These are phyloP conservation scores for Osmerus mordax DNA, from an alignment of 2,113 vertebrate genomes.

Conservation along the genomic window DNA sequence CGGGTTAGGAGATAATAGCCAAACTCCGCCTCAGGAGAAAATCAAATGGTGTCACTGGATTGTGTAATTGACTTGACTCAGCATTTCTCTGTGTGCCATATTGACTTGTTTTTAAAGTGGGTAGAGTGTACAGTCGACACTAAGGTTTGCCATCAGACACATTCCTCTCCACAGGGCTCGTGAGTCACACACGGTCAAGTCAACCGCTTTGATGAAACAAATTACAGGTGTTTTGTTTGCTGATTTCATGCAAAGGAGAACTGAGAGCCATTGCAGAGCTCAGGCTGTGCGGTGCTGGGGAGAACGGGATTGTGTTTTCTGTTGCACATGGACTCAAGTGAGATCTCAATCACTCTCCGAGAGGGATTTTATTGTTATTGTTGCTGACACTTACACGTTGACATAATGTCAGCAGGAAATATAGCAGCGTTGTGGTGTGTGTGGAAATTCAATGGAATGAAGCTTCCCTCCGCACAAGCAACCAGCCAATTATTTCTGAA, in stretches of 20 bases:
- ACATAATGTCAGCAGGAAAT: constrained; percentile 65
- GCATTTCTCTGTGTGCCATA: constrained; percentile 44
- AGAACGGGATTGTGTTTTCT: constrained; percentile 37
- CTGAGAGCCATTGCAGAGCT: not conserved
- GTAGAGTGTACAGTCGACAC: no score
- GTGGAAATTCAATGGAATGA: constrained; percentile 33
- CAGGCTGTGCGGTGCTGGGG: not conserved
- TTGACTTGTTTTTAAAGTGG: constrained; percentile 53
- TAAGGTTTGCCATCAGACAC: no score
- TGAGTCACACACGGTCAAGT: no score
- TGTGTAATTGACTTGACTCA: constrained; percentile 55
- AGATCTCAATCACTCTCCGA: constrained; percentile 67
- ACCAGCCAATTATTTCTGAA: constrained; percentile 74
- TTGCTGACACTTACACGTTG: constrained; percentile 66
- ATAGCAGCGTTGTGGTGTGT: constrained; percentile 52
- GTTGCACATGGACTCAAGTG: constrained; percentile 52
- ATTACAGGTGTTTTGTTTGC: no score
- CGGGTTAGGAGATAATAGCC: constrained; percentile 62
- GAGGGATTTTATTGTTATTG: constrained; percentile 62
- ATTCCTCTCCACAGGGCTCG: no score
- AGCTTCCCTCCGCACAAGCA: constrained; percentile 54
- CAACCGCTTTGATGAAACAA: no score
- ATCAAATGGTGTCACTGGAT: constrained; percentile 55
- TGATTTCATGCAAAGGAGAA: not conserved
- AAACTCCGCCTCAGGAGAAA: constrained; percentile 57